phyloP scores from a whole-genome alignment of 2,797 vertebrate genomes.

The Catostomus latipinnis region DNA sequence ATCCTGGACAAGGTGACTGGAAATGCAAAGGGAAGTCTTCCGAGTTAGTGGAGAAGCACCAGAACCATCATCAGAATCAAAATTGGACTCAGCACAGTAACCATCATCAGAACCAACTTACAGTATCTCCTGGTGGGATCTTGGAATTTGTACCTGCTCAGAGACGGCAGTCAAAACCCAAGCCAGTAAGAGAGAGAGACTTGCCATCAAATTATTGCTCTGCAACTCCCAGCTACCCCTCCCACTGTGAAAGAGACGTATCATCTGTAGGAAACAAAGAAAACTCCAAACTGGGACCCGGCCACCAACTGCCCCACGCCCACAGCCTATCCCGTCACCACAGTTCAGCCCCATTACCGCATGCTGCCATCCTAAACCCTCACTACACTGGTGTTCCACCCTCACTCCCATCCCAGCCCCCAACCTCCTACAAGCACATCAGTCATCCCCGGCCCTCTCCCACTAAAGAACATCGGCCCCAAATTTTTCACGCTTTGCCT shows the following conservation, averaged over 20 bases:
- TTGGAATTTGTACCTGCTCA: constrained; percentile 79
- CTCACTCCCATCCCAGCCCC: constrained; percentile 67
- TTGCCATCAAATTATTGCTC: constrained; percentile 45
- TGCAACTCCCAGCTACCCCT: constrained; percentile 55
- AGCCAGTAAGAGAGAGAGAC: constrained; percentile 71
- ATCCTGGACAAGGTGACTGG: constrained; percentile 74
- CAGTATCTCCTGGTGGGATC: constrained; percentile 71
- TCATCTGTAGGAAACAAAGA: constrained; percentile 74
- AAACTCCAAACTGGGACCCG: constrained; percentile 79
- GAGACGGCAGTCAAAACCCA: constrained; percentile 69
- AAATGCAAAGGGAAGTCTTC: constrained; percentile 64
- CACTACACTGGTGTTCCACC: constrained; percentile 70
- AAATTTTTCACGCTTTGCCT: constrained; percentile 70
- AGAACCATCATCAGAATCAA: constrained; percentile 66
- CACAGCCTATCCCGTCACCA: constrained; percentile 75
- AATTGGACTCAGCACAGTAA: constrained; percentile 59
- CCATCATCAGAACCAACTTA: constrained; percentile 69
- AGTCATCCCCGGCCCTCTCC: constrained; percentile 67
- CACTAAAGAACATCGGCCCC: constrained; percentile 53
- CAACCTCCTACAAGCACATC: constrained; percentile 68
- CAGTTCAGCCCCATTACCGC: constrained; percentile 75
- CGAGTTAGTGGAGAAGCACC: constrained; percentile 62
- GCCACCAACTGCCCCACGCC: constrained; percentile 74
- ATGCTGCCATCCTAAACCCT: constrained; percentile 76
- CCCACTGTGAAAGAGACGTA: constrained; percentile 66